Evolutionary conservation across 2,113 vertebrate genomes (phyloP).

Genomic region (Cairina moschata): DNA sequence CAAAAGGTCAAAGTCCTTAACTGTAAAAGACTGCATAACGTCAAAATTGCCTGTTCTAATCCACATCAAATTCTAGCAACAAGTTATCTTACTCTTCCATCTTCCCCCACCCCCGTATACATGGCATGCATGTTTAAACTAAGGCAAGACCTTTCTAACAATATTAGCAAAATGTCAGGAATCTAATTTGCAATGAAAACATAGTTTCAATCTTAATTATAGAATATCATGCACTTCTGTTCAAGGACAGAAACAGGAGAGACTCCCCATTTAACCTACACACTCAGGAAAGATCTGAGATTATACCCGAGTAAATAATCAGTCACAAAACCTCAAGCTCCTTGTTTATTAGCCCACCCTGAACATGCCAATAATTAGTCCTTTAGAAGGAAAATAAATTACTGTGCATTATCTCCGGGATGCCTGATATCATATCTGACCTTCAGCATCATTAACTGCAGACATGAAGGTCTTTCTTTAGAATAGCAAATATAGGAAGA

Average conservation of each 20-base stretch:
- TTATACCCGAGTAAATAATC: conserved; percentile 51
- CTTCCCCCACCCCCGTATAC: background rate
- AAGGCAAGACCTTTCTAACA: conserved; percentile 25
- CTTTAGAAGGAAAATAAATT: conserved; percentile 71
- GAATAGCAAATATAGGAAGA: background rate
- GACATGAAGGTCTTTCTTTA: conserved; percentile 46
- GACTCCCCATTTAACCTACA: conserved; percentile 16
- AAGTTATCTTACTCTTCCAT: background rate
- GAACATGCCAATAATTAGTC: conserved; percentile 69
- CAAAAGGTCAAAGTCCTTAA: conserved; percentile 23
- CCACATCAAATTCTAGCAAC: background rate
- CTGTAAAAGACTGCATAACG: background rate
- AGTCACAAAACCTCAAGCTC: conserved; percentile 15
- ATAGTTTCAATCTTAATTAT: conserved; percentile 30
- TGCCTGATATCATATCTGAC: conserved; percentile 68
- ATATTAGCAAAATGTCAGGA: conserved; percentile 37
- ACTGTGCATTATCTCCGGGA: conserved; percentile 51
- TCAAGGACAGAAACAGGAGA: conserved; percentile 19
- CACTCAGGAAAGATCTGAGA: conserved; percentile 9
- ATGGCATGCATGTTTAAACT: conserved; percentile 9
- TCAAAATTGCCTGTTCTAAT: conserved; percentile 1
- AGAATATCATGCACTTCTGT: conserved; percentile 4
- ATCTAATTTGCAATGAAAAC: conserved; percentile 48
- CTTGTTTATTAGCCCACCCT: conserved; percentile 41
- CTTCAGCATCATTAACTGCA: conserved; percentile 72